A percentile compares a stretch with the other conserved stretches of the same genome.
phyloP scores from a whole-genome alignment of 2,797 vertebrate genomes.

The Sternarchorhynchus goeldii region DNA sequence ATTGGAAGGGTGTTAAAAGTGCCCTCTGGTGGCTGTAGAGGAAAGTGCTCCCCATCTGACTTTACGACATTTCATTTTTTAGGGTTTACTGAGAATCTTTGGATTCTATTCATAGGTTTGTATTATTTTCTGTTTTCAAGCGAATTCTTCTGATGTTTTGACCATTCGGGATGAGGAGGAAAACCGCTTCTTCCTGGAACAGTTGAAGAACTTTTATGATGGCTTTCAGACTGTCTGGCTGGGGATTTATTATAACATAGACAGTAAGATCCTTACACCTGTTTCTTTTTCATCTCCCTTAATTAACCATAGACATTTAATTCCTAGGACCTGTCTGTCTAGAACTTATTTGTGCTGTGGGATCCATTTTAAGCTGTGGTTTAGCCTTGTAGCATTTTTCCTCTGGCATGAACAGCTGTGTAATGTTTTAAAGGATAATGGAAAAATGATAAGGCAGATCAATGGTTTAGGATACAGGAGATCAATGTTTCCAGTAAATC shows the following conservation, averaged over 20 bases:
- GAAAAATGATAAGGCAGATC: no score
- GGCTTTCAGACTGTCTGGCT: conserved; percentile 84
- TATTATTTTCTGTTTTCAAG: conserved; percentile 61
- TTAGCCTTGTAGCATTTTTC: neutral
- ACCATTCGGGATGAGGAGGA: conserved; percentile 85
- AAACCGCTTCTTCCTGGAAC: conserved; percentile 84
- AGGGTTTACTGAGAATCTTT: neutral
- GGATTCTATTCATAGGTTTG: neutral
- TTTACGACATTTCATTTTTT: neutral
- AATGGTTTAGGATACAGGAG: neutral
- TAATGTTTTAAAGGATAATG: no score
- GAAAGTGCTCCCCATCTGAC: neutral
- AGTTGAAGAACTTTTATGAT: conserved; percentile 76
- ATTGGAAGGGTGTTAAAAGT: neutral
- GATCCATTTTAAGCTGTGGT: neutral
- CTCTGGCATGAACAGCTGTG: neutral
- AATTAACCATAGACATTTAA: no score
- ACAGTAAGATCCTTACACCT: conserved; percentile 76
- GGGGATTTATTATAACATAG: conserved; percentile 77
- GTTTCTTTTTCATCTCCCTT: no score
- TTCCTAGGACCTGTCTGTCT: no score
- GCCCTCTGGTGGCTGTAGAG: conserved; percentile 4
- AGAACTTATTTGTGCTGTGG: no score
- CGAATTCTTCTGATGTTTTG: conserved; percentile 83
- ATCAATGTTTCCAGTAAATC: neutral